Conservation (phyloP, 2,888 invertebrate genomes). For the Synergus itoensis region DNA sequence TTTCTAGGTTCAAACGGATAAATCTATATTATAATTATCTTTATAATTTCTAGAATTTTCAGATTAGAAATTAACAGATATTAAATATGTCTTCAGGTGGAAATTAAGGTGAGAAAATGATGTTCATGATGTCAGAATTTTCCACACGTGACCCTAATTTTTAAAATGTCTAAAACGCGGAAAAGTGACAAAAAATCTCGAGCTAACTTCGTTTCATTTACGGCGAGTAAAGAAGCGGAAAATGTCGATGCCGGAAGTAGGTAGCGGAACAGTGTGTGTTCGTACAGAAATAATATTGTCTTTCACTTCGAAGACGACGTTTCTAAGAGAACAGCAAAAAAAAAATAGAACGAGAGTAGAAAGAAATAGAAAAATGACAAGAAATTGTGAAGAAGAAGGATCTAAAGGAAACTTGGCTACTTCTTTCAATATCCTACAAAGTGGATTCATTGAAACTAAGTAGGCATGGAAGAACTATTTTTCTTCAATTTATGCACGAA, state of each 20-base stretch:
- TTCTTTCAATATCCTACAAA: neutral
- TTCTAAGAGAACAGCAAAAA: constrained; percentile 50
- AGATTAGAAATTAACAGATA: too few relatives aligned
- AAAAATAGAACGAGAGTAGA: constrained; percentile 24
- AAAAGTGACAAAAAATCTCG: neutral
- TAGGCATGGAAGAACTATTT: constrained; percentile 21
- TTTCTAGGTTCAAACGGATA: neutral
- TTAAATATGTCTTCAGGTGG: too few relatives aligned
- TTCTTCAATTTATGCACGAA: constrained; percentile 14
- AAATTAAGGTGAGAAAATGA: too few relatives aligned
- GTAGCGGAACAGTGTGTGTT: constrained; percentile 49
- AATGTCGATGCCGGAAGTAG: constrained; percentile 42
- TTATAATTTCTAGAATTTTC: neutral
- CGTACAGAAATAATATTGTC: constrained; percentile 65
- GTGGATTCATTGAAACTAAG: neutral
- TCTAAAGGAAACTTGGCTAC: neutral
- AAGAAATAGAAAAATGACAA: constrained; percentile 33
- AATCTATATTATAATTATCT: too few relatives aligned
- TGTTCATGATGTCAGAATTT: neutral
- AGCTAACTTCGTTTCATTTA: constrained; percentile 41
- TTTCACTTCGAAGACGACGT: constrained; percentile 58
- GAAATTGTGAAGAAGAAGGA: constrained; percentile 24
- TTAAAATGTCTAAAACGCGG: neutral
- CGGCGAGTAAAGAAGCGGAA: constrained; percentile 43
- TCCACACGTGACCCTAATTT: neutral